phyloP scores from a whole-genome alignment of 2,888 invertebrate genomes.

The Gymnosoma rotundatum region DNA sequence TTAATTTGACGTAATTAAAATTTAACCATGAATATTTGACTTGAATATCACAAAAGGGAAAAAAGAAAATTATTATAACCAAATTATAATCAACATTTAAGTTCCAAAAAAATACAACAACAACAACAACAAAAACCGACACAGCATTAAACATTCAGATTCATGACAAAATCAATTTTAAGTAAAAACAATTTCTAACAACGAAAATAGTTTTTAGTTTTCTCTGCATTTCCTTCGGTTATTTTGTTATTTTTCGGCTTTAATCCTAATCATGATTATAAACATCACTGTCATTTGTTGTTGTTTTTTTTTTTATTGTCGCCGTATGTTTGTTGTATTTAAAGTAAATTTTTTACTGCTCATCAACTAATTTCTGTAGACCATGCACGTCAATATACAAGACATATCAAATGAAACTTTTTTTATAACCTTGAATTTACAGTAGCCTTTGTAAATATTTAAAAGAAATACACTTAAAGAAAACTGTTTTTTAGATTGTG shows the following conservation, averaged over 20 bases:
- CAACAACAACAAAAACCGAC: slow-evolving; percentile 1
- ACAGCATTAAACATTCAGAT: background rate
- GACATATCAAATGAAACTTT: slow-evolving; percentile 58
- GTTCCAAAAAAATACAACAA: background rate
- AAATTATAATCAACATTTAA: slow-evolving; percentile 25
- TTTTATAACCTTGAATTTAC: slow-evolving; percentile 64
- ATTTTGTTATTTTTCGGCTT: slow-evolving; percentile 52
- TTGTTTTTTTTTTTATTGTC: slow-evolving; percentile 13
- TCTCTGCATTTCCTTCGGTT: background rate
- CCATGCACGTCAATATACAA: slow-evolving; percentile 51
- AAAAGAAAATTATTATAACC: slow-evolving; percentile 32
- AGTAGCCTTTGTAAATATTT: slow-evolving; percentile 59
- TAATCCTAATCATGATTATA: slow-evolving; percentile 67
- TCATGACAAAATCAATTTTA: background rate
- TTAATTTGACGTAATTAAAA: slow-evolving; percentile 69
- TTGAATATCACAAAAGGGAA: slow-evolving; percentile 22
- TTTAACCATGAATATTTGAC: slow-evolving; percentile 58
- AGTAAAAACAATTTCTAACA: slow-evolving; percentile 12
- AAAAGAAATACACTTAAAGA: slow-evolving; percentile 28
- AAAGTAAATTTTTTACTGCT: slow-evolving; percentile 33
- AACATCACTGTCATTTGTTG: slow-evolving; percentile 64
- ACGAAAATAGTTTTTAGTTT: background rate
- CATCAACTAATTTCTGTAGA: slow-evolving; percentile 62
- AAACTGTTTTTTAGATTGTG: background rate
- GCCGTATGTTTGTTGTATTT: slow-evolving; percentile 49